Percentiles rank a stretch among this genome's conserved stretches.
Conservation (phyloP, 1,140 invertebrate species). For the Arion vulgaris region DNA sequence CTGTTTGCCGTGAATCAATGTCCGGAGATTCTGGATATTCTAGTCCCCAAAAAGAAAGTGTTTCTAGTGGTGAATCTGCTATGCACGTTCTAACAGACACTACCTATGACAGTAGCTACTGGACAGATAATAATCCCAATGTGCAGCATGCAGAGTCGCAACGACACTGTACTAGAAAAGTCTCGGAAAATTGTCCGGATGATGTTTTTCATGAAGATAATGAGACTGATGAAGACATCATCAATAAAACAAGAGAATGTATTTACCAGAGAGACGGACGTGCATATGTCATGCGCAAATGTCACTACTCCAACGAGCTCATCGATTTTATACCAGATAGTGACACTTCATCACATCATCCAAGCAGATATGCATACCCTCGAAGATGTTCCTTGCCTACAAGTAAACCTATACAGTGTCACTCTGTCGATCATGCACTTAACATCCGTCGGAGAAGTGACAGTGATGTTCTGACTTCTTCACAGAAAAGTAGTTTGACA, state of each 20-base stretch:
- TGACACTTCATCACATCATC: background rate
- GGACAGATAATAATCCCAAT: background rate
- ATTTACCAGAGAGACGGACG: no score
- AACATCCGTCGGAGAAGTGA: background rate
- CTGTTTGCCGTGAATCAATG: background rate
- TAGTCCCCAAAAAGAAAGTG: constrained; percentile 13
- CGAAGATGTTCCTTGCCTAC: background rate
- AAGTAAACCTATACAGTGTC: background rate
- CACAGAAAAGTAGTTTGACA: background rate
- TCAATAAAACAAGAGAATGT: no score
- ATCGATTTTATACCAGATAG: no score
- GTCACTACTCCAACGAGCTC: no score
- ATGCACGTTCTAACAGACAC: background rate
- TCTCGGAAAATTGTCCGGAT: background rate
- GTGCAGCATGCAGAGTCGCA: background rate
- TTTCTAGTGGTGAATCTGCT: constrained; percentile 20
- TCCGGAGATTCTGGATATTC: constrained; percentile 27
- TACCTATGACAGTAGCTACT: background rate
- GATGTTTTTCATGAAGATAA: constrained; percentile 10
- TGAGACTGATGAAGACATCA: background rate
- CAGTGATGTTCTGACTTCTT: background rate
- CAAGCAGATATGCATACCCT: background rate
- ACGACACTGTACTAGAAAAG: background rate
- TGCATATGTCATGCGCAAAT: no score
- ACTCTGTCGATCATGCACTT: background rate